Evolutionary conservation across 2,797 vertebrate species (phyloP).

Genomic region (Parotocinclus haroldoi): DNA sequence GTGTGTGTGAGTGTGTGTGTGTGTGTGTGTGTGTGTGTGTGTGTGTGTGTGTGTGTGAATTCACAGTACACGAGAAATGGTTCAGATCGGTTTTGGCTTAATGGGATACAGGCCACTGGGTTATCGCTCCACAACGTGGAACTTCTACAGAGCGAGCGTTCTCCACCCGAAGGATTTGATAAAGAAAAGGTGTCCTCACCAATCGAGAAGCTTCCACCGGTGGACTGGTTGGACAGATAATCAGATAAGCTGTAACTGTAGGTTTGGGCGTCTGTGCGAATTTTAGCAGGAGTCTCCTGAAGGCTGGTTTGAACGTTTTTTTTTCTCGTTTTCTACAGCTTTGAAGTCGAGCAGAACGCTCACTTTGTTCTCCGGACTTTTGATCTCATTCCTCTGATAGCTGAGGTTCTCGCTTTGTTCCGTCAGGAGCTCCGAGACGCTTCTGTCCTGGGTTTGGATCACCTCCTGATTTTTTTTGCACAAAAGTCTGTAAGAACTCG

Average conservation of each 20-base stretch:
- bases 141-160: conserved; percentile 62
- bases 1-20: conserved; percentile 59
- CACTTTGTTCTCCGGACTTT: conserved; percentile 85
- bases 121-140: conserved; percentile 73
- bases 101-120: conserved; percentile 78
- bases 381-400: conserved; percentile 82
- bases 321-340: too few relatives aligned
- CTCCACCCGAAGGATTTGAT: not conserved
- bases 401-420: conserved; percentile 81
- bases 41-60: conserved; percentile 56
- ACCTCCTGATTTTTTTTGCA: conserved; percentile 77
- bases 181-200: conserved; percentile 18
- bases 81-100: conserved; percentile 70
- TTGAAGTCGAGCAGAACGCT: not conserved
- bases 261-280: conserved; percentile 48
- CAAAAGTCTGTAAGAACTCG: too few relatives aligned
- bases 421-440: conserved; percentile 79
- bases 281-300: conserved; percentile 69
- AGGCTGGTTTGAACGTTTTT: too few relatives aligned
- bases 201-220: conserved; percentile 39
- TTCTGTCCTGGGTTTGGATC: conserved; percentile 80
- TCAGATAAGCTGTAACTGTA: conserved; percentile 60
- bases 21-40: not conserved
- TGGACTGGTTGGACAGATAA: conserved; percentile 55
- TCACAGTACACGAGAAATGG: conserved; percentile 84